A percentile compares a stretch with the other conserved stretches of the same genome.
Evolutionary conservation across 2,888 invertebrate species (phyloP).

Genomic region (Andrena praecox): DNA sequence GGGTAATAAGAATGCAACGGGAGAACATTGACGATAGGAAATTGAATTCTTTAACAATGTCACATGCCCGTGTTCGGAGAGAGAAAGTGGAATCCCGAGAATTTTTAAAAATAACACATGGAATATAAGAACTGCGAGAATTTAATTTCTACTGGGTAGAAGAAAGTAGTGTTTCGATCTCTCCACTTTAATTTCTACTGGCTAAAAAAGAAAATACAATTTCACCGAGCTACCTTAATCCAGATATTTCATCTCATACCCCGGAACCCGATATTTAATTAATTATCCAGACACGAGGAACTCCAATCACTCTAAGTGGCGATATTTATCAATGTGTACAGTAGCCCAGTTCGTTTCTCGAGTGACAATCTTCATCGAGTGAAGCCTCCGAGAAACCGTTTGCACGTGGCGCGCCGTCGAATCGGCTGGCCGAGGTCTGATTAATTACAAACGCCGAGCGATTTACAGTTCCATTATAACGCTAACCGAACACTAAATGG

Average conservation of each 20-base stretch:
- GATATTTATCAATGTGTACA: neutral
- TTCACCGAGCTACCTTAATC: no score
- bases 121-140: neutral
- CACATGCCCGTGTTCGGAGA: neutral
- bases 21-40: neutral
- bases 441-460: conserved; percentile 70
- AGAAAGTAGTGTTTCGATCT: neutral
- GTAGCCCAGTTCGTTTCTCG: conserved; percentile 4
- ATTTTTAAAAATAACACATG: neutral
- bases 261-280: no score
- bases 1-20: conserved; percentile 16
- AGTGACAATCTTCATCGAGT: conserved; percentile 18
- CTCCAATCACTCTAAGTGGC: neutral
- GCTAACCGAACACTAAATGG: conserved; percentile 66
- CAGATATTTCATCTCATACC: no score
- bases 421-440: conserved; percentile 66
- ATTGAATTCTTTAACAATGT: conserved; percentile 5
- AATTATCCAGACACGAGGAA: no score
- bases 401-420: conserved; percentile 46
- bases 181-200: no score
- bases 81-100: neutral
- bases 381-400: conserved; percentile 53
- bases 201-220: no score
- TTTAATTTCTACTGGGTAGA: neutral
- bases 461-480: conserved; percentile 71